Evolutionary conservation across 2,113 vertebrate genomes (phyloP).

Genomic region (Scomber japonicus): DNA sequence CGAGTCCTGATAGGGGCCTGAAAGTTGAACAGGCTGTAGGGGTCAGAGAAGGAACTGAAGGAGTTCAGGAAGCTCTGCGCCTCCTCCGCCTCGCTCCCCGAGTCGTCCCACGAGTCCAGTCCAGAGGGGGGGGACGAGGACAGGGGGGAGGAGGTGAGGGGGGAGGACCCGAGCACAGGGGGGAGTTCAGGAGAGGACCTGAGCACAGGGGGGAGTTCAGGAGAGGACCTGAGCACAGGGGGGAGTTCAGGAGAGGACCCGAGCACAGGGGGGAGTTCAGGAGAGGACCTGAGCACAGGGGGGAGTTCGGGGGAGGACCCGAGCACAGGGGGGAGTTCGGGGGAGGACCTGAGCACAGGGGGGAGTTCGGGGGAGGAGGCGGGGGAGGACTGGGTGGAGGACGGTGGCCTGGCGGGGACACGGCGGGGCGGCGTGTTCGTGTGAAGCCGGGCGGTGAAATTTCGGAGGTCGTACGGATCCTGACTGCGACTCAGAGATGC

Average conservation of each 20-base stretch:
- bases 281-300: background rate
- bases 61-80: constrained; percentile 89
- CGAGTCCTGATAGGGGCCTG: constrained; percentile 87
- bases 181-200: constrained; percentile 29
- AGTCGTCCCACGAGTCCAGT: constrained; percentile 76
- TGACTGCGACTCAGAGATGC: constrained; percentile 84
- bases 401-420: constrained; percentile 47
- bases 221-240: background rate
- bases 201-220: too few relatives aligned
- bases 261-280: too few relatives aligned
- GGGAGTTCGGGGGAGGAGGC: constrained; percentile 30
- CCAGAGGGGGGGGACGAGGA: constrained; percentile 13
- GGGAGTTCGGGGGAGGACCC: too few relatives aligned
- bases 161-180: background rate
- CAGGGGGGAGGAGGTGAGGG: constrained; percentile 29
- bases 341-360: too few relatives aligned
- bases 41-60: constrained; percentile 89
- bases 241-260: too few relatives aligned
- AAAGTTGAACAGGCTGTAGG: constrained; percentile 93
- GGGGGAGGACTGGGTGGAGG: constrained; percentile 54
- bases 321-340: background rate
- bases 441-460: constrained; percentile 89
- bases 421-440: constrained; percentile 62
- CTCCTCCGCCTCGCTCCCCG: constrained; percentile 85
- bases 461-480: constrained; percentile 92